Base-by-base conservation (phyloP, 2,113 vertebrate genomes). In the Phoxinus phoxinus region DNA sequence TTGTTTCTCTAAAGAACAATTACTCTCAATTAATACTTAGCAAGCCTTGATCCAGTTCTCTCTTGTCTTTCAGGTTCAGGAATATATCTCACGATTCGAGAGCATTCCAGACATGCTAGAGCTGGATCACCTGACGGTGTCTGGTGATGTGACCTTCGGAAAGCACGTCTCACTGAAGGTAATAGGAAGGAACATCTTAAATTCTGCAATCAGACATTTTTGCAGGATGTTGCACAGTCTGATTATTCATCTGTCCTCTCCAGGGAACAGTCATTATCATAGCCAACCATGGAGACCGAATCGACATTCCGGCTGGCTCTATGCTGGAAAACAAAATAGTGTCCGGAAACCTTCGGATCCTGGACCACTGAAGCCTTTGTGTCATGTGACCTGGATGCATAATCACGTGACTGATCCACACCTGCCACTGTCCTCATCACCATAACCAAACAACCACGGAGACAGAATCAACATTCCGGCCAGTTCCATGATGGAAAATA, bases 221-320 rank as follows among this genome's bases (percentile, higher is more conserved):
- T n/a, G 30, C n/a, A 35, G 27, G 32, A 23, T 35, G 9, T 59
- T 58, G 17, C 11, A 78, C 27, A 35, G 25, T 37, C 17, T 35
- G 23, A 13, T 61, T 12, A 69, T 79, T 77, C n/a, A 4, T 41
- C 46, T 44, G 11, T 58, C n/a, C 3, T 77, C 56, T 59, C 0
- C 91, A 99, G 98, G 98, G 98, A 92, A 99, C 98, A 0, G 98
- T 99, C 86, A 99, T 99, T 94, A 98, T 99, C 90, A 99, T 99
- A 23, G 98, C 98, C 87, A 99, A 99, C 88, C 98, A 99, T 0
- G 98, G 98, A 0, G 98, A 99, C 93, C 95, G 98, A 88, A 99
- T 99, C 53, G 98, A 99, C 89, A 99, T 99, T 89, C 98, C 98
- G 0, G 96, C 97, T 1, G 98, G 98, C 86, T 97, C 98, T 46